Conservation (phyloP, 2,888 invertebrate genomes). For the Lasioglossum marginatum region DNA sequence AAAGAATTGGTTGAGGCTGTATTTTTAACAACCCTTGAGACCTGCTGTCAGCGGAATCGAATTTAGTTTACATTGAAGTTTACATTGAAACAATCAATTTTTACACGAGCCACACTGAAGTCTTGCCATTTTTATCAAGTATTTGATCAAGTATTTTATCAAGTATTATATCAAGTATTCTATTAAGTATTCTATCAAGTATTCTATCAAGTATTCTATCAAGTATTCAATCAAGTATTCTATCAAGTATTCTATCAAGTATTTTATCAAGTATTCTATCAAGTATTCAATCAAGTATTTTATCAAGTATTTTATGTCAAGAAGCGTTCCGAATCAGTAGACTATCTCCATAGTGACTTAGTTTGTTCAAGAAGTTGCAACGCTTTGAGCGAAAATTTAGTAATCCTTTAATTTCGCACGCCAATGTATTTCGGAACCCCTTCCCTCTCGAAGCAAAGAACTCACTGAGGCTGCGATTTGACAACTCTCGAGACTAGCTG, state of each 20-base stretch:
- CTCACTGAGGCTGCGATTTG: background rate
- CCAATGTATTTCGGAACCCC: background rate
- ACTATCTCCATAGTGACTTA: too few relatives aligned
- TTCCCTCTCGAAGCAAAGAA: background rate
- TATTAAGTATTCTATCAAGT: too few relatives aligned
- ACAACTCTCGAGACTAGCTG: background rate
- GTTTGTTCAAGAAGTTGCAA: background rate
- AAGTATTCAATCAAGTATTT: too few relatives aligned
- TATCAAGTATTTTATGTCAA: too few relatives aligned
- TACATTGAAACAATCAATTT: background rate
- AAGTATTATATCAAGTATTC: too few relatives aligned
- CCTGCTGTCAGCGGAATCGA: background rate
- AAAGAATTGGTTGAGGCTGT: background rate
- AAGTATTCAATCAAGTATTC: too few relatives aligned
- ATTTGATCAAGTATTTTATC: too few relatives aligned
- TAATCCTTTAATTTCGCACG: background rate
- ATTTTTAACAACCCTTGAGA: background rate
- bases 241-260: too few relatives aligned
- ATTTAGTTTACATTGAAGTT: too few relatives aligned
- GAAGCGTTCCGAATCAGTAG: background rate
- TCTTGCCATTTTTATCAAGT: too few relatives aligned
- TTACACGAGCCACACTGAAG: background rate
- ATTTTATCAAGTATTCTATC: too few relatives aligned
- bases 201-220: too few relatives aligned
- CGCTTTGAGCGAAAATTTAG: background rate